Evolutionary conservation across 2,797 vertebrate species (phyloP).

Genomic region (Sebastes taczanowskii): DNA sequence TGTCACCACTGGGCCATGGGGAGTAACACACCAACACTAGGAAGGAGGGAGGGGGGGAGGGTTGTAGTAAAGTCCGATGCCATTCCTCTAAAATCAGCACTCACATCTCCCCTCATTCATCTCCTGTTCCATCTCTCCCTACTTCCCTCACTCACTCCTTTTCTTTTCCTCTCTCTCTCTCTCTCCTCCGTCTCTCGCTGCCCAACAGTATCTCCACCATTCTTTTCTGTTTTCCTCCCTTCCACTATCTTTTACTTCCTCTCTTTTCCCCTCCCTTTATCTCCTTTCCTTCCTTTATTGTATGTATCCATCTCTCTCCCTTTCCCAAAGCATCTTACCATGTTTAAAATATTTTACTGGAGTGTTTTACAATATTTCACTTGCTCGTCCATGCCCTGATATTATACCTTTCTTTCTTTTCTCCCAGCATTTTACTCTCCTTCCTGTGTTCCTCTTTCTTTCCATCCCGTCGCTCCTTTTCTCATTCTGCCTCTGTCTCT

Average conservation of each 20-base stretch:
- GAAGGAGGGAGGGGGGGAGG: not conserved
- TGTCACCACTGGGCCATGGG: constrained; percentile 80
- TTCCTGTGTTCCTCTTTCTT: not conserved
- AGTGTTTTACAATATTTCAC: not conserved
- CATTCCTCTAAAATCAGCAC: constrained; percentile 58
- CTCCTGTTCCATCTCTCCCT: not conserved
- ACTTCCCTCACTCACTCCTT: not conserved
- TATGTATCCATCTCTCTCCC: not conserved
- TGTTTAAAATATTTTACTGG: not conserved
- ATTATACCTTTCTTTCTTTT: not conserved
- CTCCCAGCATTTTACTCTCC: not conserved
- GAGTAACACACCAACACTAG: constrained; percentile 78
- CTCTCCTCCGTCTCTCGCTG: not conserved
- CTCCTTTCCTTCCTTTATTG: not conserved
- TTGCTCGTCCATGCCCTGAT: not conserved
- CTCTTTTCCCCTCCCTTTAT: not conserved
- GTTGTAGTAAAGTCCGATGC: constrained; percentile 20
- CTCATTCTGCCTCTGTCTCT: not conserved
- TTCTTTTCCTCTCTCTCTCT: not conserved
- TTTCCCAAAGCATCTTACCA: not conserved
- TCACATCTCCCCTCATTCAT: constrained; percentile 46
- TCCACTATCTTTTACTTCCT: not conserved
- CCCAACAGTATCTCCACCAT: not conserved
- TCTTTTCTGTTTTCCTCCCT: not conserved
- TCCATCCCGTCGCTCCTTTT: not conserved